Percentiles rank a stretch among this genome's conserved stretches.
Evolutionary conservation across 1,140 invertebrate genomes (phyloP).

Genomic region (Lerema accius): DNA sequence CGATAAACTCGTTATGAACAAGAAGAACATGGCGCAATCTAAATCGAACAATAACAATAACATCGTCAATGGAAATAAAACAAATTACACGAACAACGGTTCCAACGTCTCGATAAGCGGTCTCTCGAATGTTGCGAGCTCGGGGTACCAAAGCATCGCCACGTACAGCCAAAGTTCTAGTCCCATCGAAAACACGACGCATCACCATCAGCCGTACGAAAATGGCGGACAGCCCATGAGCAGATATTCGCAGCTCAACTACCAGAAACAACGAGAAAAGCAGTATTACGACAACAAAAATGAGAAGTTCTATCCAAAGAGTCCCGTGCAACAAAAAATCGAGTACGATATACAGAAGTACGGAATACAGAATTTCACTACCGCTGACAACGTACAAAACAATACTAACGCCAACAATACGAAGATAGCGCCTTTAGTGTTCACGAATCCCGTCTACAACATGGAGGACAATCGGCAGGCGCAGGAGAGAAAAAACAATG

Average conservation of each 20-base stretch:
- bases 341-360: slow-evolving; percentile 82
- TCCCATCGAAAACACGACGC: slow-evolving; percentile 89
- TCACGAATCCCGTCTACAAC: slow-evolving; percentile 94
- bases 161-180: slow-evolving; percentile 95
- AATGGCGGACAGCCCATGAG: slow-evolving; percentile 76
- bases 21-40: slow-evolving; percentile 72
- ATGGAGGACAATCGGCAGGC: slow-evolving; percentile 83
- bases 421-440: slow-evolving; percentile 88
- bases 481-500: slow-evolving; percentile 70
- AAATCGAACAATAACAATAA: slow-evolving; percentile 71
- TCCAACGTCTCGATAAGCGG: slow-evolving; percentile 91
- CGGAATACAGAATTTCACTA: slow-evolving; percentile 82
- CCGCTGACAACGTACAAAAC: slow-evolving; percentile 78
- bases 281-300: slow-evolving; percentile 79
- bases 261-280: slow-evolving; percentile 78
- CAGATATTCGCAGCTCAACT: slow-evolving; percentile 77
- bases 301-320: slow-evolving; percentile 80
- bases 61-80: slow-evolving; percentile 74
- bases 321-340: slow-evolving; percentile 80
- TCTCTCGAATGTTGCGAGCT: slow-evolving; percentile 92
- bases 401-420: slow-evolving; percentile 77
- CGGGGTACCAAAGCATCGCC: slow-evolving; percentile 95
- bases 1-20: slow-evolving; percentile 75
- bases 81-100: slow-evolving; percentile 84
- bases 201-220: slow-evolving; percentile 70